Conservation (phyloP, 1,140 invertebrate genomes). For the Dermatophagoides farinae region DNA sequence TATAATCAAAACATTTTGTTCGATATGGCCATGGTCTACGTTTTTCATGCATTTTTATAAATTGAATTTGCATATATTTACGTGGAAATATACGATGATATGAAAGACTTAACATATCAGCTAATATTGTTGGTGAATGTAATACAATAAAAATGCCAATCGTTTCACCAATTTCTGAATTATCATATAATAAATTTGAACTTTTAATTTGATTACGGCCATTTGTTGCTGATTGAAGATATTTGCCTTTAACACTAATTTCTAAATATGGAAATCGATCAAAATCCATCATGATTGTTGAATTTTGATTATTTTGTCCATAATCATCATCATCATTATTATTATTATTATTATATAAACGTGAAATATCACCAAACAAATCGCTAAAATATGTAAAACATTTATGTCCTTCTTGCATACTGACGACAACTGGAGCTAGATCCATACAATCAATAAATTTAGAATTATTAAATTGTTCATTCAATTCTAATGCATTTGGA, state of each 20-base stretch:
- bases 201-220: too few relatives aligned
- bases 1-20: not conserved
- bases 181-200: not conserved
- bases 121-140: not conserved
- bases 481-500: not conserved
- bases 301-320: too few relatives aligned
- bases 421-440: not conserved
- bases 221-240: not conserved
- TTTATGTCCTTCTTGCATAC: constrained; percentile 1
- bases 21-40: not conserved
- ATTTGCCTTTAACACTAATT: not conserved
- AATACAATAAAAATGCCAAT: not conserved
- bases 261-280: not conserved
- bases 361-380: not conserved
- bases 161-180: not conserved
- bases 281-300: not conserved
- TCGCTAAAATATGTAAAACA: not conserved
- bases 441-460: not conserved
- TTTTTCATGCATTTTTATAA: not conserved
- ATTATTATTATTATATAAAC: too few relatives aligned
- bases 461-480: not conserved
- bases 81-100: not conserved
- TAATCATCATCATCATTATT: too few relatives aligned
- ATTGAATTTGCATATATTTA: not conserved
- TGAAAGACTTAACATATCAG: not conserved